These are phyloP conservation scores for Lichenostomus cassidix DNA, from an alignment of 2,113 vertebrate genomes.

Conservation along the genomic window DNA sequence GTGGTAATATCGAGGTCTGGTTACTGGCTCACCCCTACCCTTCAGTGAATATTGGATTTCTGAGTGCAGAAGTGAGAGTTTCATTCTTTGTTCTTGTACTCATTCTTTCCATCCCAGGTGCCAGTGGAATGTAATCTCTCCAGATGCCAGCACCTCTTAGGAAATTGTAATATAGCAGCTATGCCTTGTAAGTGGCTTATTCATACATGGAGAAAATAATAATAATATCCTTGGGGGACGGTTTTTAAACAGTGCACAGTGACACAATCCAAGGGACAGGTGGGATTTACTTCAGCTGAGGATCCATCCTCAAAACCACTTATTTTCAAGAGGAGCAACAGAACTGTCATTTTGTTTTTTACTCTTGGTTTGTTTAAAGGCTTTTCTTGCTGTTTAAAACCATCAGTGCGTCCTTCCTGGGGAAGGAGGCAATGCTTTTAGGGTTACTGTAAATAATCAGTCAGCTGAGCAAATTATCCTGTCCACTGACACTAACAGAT, in stretches of 20 bases:
- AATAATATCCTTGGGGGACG: not conserved
- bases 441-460: constrained; percentile 39
- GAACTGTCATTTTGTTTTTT: not conserved
- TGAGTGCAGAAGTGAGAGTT: constrained; percentile 50
- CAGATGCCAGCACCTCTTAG: constrained; percentile 71
- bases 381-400: constrained; percentile 40
- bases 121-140: constrained; percentile 70
- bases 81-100: constrained; percentile 69
- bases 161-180: constrained; percentile 63
- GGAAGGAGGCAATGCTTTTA: constrained; percentile 7
- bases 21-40: not conserved
- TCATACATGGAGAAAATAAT: constrained; percentile 42
- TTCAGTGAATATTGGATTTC: constrained; percentile 40
- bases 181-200: constrained; percentile 60
- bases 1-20: accelerated
- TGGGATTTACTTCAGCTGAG: not conserved
- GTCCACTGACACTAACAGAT: constrained; percentile 23
- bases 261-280: not conserved
- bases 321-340: not conserved
- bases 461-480: constrained; percentile 33
- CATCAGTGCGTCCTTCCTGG: constrained; percentile 37
- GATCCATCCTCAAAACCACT: not conserved
- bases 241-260: not conserved
- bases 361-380: constrained; percentile 1
- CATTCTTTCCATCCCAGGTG: constrained; percentile 70